These are phyloP conservation scores for Bolinopsis microptera DNA, from an alignment of 37 sponge, comb jelly and placozoan genomes.

Conservation along the genomic window DNA sequence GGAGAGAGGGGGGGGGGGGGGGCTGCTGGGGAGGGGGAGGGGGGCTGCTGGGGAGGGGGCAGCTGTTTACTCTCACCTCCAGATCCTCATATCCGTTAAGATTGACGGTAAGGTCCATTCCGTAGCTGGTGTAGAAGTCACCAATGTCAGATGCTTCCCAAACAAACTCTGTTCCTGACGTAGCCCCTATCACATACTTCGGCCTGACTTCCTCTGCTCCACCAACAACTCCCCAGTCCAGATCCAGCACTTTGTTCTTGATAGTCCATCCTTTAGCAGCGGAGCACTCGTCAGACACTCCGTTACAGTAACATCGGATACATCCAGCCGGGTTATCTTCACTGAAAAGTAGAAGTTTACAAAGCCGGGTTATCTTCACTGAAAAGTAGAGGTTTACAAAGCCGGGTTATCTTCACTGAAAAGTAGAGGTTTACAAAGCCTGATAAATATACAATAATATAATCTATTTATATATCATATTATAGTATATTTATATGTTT, in stretches of 20 bases:
- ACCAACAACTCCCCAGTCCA: constrained; percentile 2
- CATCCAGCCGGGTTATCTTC: constrained; percentile 74
- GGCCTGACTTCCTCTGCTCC: neutral
- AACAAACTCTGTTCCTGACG: constrained; percentile 30
- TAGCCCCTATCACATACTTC: constrained; percentile 20
- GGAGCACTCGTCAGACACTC: constrained; percentile 66
- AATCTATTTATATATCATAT: too few species aligned
- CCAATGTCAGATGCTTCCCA: neutral
- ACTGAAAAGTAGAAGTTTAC: constrained; percentile 61
- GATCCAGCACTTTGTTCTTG: neutral
- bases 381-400: too few species aligned
- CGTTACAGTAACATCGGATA: constrained; percentile 80
- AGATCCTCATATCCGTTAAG: constrained; percentile 36
- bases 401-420: constrained; percentile 69
- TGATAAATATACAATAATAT: too few species aligned
- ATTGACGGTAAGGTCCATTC: neutral
- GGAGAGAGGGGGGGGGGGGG: too few species aligned
- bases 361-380: constrained; percentile 68
- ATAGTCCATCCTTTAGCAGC: constrained; percentile 67
- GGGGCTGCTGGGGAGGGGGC: too few species aligned
- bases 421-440: too few species aligned
- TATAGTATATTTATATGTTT: too few species aligned
- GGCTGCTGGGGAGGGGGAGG: too few species aligned
- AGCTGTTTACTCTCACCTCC: too few species aligned
- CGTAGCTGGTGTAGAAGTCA: constrained; percentile 47